Evolutionary conservation across 2,888 invertebrate species (phyloP).

Genomic region (Cheiracanthium punctorium): DNA sequence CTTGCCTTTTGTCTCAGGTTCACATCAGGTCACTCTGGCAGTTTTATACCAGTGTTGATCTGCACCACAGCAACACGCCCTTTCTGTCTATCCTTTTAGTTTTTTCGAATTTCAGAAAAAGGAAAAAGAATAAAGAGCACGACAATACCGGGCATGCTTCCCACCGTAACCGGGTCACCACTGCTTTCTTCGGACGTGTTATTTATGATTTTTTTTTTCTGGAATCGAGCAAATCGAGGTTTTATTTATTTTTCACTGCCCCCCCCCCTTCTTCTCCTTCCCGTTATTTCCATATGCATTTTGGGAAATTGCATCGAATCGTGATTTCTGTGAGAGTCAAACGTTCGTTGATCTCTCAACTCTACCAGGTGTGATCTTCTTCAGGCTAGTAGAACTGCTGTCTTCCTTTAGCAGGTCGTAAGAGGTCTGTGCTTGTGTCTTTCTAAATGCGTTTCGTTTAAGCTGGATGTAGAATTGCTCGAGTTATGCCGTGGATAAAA

Average conservation of each 20-base stretch:
- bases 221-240: neutral
- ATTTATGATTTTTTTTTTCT: neutral
- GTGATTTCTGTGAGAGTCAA: neutral
- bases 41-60: too few relatives aligned
- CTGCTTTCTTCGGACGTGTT: neutral
- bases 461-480: neutral
- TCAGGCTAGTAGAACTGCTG: neutral
- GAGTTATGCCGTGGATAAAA: neutral
- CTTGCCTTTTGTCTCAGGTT: neutral
- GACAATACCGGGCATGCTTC: neutral
- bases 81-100: neutral
- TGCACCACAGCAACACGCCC: neutral
- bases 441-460: neutral
- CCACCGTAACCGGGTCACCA: neutral
- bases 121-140: too few relatives aligned
- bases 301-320: neutral
- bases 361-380: neutral
- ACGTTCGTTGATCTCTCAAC: neutral
- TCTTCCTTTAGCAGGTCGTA: too few relatives aligned
- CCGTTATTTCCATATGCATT: neutral
- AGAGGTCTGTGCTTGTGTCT: neutral
- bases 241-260: too few relatives aligned
- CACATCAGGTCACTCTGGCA: neutral
- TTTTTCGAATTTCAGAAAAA: neutral
- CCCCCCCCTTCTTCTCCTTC: too few relatives aligned